These are phyloP conservation scores for Cuniculus paca DNA, from an alignment of 2,797 vertebrate genomes.

Conservation along the genomic window DNA sequence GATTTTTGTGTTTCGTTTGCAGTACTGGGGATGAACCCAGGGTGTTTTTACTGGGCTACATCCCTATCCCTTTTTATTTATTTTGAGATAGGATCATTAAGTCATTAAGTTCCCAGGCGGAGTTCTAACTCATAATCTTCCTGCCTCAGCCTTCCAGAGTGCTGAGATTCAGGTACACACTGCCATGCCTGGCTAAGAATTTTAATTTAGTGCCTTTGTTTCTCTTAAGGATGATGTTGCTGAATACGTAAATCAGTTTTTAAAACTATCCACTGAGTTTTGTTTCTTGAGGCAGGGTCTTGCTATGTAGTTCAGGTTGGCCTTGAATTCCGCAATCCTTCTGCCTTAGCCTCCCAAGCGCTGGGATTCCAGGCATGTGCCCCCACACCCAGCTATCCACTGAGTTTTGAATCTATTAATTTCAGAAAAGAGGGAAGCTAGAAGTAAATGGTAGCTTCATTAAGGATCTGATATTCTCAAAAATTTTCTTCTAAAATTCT, in stretches of 20 bases:
- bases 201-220: slow-evolving; percentile 27
- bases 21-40: background rate
- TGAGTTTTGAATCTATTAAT: too few species aligned
- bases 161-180: background rate
- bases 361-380: background rate
- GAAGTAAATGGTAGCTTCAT: background rate
- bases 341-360: background rate
- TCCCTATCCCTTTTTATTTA: background rate
- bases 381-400: background rate
- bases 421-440: background rate
- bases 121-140: background rate
- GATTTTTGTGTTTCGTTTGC: background rate
- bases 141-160: background rate
- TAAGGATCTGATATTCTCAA: background rate
- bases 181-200: background rate
- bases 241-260: background rate
- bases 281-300: background rate
- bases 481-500: background rate
- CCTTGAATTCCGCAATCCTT: background rate
- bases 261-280: background rate
- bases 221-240: slow-evolving; percentile 6
- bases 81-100: background rate
- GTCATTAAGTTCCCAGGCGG: background rate
- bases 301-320: background rate
- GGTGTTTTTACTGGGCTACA: background rate